Percentiles rank a stretch among this genome's conserved stretches.
Evolutionary conservation across 1,140 invertebrate genomes (phyloP).

Genomic region (Eumaeus atala): DNA sequence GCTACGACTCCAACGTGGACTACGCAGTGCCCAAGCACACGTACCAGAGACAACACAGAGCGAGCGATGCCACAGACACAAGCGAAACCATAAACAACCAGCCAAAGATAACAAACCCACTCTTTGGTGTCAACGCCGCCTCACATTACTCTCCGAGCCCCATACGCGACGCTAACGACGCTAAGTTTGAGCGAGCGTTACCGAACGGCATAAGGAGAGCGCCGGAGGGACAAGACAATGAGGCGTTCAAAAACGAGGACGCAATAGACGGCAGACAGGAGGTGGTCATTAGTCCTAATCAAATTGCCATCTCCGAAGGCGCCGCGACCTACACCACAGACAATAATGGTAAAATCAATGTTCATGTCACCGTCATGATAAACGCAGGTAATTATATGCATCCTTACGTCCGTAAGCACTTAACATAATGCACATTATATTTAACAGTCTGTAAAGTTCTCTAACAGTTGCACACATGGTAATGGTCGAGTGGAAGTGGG

Average conservation of each 20-base stretch:
- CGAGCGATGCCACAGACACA: constrained; percentile 37
- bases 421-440: constrained; percentile 41
- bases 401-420: constrained; percentile 58
- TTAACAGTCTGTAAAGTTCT: constrained; percentile 32
- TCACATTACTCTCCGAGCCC: constrained; percentile 63
- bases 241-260: constrained; percentile 77
- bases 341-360: constrained; percentile 91
- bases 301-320: constrained; percentile 65
- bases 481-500: constrained; percentile 38
- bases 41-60: constrained; percentile 35
- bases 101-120: constrained; percentile 61
- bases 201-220: constrained; percentile 76
- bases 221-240: constrained; percentile 86
- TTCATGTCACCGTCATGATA: constrained; percentile 87
- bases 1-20: constrained; percentile 60
- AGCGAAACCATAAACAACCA: constrained; percentile 38
- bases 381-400: constrained; percentile 78
- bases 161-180: constrained; percentile 26
- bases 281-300: constrained; percentile 46
- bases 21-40: constrained; percentile 58
- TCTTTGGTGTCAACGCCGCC: constrained; percentile 70
- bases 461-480: constrained; percentile 35
- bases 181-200: constrained; percentile 47
- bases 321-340: constrained; percentile 79
- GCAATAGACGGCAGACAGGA: constrained; percentile 75